Evolutionary conservation across 1,140 invertebrate genomes (phyloP).

Genomic region (Drosophila baimaii): DNA sequence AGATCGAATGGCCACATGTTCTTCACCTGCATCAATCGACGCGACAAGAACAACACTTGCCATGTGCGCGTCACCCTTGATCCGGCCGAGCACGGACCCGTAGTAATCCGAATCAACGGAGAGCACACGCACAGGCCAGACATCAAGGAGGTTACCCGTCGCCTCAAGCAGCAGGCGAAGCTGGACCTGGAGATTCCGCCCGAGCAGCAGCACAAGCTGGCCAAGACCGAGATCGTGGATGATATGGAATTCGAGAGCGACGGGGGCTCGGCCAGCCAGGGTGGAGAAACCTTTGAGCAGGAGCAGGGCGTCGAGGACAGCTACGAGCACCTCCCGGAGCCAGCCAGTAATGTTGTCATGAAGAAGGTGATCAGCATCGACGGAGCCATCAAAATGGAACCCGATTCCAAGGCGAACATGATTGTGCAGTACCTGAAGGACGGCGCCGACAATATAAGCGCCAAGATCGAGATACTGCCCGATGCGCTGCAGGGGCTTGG

Average conservation of each 20-base stretch:
- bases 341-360: conserved; percentile 43
- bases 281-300: conserved; percentile 16
- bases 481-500: conserved; percentile 22
- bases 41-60: conserved; percentile 63
- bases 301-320: conserved; percentile 24
- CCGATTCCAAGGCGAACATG: conserved; percentile 59
- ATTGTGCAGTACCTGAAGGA: conserved; percentile 71
- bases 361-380: conserved; percentile 74
- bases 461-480: conserved; percentile 64
- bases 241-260: conserved; percentile 44
- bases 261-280: conserved; percentile 34
- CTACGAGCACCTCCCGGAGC: conserved; percentile 27
- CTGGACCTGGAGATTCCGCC: conserved; percentile 9
- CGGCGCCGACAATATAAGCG: conserved; percentile 63
- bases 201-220: conserved; percentile 1
- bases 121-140: conserved; percentile 67
- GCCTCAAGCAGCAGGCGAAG: conserved; percentile 52
- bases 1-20: conserved; percentile 72
- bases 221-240: not conserved
- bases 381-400: conserved; percentile 66
- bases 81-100: conserved; percentile 47
- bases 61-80: conserved; percentile 71
- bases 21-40: conserved; percentile 73
- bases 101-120: conserved; percentile 70
- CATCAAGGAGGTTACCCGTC: conserved; percentile 48